phyloP scores from a whole-genome alignment of 2,797 vertebrate genomes.

The Manis crassicaudata region DNA sequence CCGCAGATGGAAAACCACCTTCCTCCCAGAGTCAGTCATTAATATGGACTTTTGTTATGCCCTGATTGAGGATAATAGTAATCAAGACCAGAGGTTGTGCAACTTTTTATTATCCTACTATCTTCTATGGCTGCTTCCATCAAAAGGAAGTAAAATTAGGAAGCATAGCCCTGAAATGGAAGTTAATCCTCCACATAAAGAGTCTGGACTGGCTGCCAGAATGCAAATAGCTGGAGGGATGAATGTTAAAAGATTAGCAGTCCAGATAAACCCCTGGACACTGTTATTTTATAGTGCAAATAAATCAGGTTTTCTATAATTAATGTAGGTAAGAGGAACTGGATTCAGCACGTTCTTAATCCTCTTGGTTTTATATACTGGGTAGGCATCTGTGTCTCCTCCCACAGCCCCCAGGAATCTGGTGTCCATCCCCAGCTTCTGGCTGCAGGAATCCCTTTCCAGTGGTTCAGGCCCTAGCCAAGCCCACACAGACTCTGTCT shows the following conservation, averaged over 20 bases:
- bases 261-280: slow-evolving; percentile 45
- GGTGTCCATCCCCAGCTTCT: neutral
- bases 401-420: neutral
- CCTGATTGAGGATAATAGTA: slow-evolving; percentile 22
- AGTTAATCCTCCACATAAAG: slow-evolving; percentile 9
- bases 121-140: neutral
- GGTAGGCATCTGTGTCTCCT: neutral
- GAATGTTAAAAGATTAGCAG: slow-evolving; percentile 30
- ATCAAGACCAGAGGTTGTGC: neutral
- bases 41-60: neutral
- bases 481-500: neutral
- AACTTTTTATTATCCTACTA: slow-evolving; percentile 21
- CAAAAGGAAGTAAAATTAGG: slow-evolving; percentile 42
- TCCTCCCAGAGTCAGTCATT: neutral
- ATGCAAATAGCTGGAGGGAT: slow-evolving; percentile 15
- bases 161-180: slow-evolving; percentile 4
- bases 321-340: slow-evolving; percentile 36
- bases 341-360: neutral
- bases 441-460: neutral
- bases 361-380: slow-evolving; percentile 8
- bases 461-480: neutral
- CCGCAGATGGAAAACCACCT: no score
- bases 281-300: slow-evolving; percentile 42
- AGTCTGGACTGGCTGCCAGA: neutral
- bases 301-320: slow-evolving; percentile 64